Base-by-base conservation (phyloP, 2,888 invertebrate genomes). In the Caradrina clavipalpis region DNA sequence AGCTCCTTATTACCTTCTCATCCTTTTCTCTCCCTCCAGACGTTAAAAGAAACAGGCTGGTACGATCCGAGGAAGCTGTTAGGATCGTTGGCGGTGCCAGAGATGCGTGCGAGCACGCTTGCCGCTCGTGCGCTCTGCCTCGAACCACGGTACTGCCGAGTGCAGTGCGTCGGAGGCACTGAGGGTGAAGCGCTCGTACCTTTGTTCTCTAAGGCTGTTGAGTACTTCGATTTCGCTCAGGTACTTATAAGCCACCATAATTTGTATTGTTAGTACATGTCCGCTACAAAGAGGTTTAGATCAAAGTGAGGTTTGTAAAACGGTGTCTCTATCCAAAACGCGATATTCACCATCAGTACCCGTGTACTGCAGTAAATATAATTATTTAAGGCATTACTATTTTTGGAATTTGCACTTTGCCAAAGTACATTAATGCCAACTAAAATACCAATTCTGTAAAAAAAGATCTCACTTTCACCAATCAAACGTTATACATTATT, bases 21-120 rank as follows among this genome's bases (percentile, higher is more conserved):
- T 31, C 26, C 6, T 13, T 57, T 64, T 21, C 56, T 50, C 61
- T 69, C 57, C 58, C 73, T 50, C 10, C 90, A 95, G 95, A 94
- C 94, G 1, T 79, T 96, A 73, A 94, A 92, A 82, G 94, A 95
- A 76, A 92, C 92, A 1, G 94, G 95, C 53, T 95, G 94, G 94
- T 95, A 95, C 76, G 90, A 95, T 73, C 92, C 93, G 2, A 88
- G 89, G 10, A 95, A 90, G 76, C 69, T 96, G 42, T 75, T 96
- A 35, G 96, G 96, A 0, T 95, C 95, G 1, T 58, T 95, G 49
- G 95, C 96, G 1, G 94, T 95, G 10, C 94, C 91, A 0, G 96
- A 96, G 82, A 94, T 95, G 95, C 89, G 95, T 6, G 95, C 96
- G 15, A 95, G 94, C 73, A 94, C 95, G 0, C 81, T 95, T 1